phyloP scores from a whole-genome alignment of 2,888 invertebrate genomes.

The Tanytarsus gracilentus region DNA sequence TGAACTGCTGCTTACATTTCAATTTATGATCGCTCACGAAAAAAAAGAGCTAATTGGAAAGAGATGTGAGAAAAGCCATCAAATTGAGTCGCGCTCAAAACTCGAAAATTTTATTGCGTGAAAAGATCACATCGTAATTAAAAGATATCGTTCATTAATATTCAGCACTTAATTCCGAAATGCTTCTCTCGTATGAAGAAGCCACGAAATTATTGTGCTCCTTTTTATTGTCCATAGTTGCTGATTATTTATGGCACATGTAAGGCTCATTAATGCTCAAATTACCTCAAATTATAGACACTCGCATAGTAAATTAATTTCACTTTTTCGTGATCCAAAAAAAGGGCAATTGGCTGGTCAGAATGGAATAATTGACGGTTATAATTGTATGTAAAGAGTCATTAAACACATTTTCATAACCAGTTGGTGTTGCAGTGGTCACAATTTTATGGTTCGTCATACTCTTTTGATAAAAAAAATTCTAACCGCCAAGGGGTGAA shows the following conservation, averaged over 20 bases:
- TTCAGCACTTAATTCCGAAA: constrained; percentile 25
- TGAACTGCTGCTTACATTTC: constrained; percentile 11
- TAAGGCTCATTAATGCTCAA: not conserved
- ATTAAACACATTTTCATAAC: too few relatives aligned
- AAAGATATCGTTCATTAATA: constrained; percentile 22
- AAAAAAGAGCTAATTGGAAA: constrained; percentile 12
- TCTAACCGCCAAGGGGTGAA: too few relatives aligned
- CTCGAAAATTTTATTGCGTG: constrained; percentile 13
- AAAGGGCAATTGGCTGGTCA: too few relatives aligned
- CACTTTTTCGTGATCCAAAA: too few relatives aligned
- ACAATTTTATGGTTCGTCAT: too few relatives aligned
- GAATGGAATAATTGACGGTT: too few relatives aligned
- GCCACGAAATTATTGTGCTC: not conserved
- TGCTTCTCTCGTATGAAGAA: not conserved
- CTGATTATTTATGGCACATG: not conserved
- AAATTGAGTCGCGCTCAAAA: not conserved
- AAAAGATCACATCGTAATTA: constrained; percentile 26
- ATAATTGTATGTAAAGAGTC: too few relatives aligned
- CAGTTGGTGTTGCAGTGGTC: too few relatives aligned
- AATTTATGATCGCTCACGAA: not conserved
- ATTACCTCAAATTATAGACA: not conserved
- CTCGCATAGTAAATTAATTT: too few relatives aligned
- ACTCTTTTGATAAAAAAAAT: too few relatives aligned
- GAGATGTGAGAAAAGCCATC: constrained; percentile 19
- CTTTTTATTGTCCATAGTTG: not conserved